Percentiles rank a stretch among this genome's conserved stretches.
These are phyloP conservation scores for Achlya flavicornis DNA, from an alignment of 2,888 invertebrate genomes.

Conservation along the genomic window DNA sequence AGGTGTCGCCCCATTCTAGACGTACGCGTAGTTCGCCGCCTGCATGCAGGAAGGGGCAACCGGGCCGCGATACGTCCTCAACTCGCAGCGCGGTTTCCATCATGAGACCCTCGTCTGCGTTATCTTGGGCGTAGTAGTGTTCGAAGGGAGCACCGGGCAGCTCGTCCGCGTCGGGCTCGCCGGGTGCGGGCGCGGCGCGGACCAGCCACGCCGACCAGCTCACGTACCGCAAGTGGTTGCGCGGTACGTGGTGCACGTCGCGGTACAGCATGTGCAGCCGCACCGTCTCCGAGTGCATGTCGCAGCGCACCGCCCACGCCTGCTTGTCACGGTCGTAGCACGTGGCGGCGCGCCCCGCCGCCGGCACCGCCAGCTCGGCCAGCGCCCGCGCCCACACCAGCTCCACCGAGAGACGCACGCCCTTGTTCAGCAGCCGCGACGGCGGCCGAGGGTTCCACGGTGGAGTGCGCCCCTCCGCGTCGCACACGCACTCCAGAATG, in stretches of 20 bases:
- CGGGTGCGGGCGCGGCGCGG: constrained; percentile 76
- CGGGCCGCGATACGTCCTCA: constrained; percentile 87
- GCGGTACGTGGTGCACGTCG: constrained; percentile 90
- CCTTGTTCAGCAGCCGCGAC: constrained; percentile 85
- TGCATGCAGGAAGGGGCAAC: constrained; percentile 87
- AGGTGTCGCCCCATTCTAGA: constrained; percentile 92
- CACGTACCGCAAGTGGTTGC: constrained; percentile 88
- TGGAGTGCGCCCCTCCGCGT: constrained; percentile 87
- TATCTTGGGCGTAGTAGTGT: constrained; percentile 92
- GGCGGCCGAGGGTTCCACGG: constrained; percentile 88
- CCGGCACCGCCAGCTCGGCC: constrained; percentile 80
- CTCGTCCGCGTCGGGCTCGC: constrained; percentile 86
- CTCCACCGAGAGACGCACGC: constrained; percentile 88
- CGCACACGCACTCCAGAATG: constrained; percentile 87
- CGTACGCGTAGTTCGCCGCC: constrained; percentile 90
- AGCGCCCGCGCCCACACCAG: constrained; percentile 88
- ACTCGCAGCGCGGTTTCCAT: constrained; percentile 91
- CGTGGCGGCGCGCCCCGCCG: constrained; percentile 83
- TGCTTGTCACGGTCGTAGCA: constrained; percentile 93
- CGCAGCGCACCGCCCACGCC: constrained; percentile 90
- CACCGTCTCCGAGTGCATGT: constrained; percentile 90
- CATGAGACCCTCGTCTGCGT: constrained; percentile 90
- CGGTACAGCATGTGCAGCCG: constrained; percentile 89
- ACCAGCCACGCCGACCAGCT: constrained; percentile 89
- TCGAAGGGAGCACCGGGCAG: constrained; percentile 90